phyloP scores from a whole-genome alignment of 2,113 vertebrate species.

The Amblyopsis rosae region DNA sequence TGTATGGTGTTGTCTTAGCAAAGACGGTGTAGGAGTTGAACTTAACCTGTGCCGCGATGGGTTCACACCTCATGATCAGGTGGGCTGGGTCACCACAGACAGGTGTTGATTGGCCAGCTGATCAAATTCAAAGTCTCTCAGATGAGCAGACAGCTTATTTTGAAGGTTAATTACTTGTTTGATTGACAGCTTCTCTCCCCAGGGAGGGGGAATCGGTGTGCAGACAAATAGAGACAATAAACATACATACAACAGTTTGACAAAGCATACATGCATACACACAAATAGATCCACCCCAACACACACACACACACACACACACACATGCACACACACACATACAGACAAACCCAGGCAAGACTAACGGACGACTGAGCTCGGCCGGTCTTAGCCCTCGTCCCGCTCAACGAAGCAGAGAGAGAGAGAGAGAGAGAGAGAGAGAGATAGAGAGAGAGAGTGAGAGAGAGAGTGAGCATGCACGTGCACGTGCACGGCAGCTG shows the following conservation, averaged over 20 bases:
- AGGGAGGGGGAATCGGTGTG: no score
- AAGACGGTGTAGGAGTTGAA: no score
- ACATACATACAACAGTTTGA: background rate
- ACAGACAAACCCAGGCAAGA: constrained; percentile 16
- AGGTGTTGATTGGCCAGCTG: constrained; percentile 48
- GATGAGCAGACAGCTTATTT: background rate
- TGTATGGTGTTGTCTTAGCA: no score
- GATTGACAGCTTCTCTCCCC: background rate
- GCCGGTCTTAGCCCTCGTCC: constrained; percentile 19
- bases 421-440: background rate
- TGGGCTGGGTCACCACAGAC: constrained; percentile 17
- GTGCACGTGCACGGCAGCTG: no score
- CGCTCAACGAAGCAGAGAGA: constrained; percentile 46
- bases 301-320: background rate
- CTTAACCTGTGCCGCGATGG: no score
- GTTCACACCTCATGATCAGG: constrained; percentile 1
- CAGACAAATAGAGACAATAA: background rate
- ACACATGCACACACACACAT: background rate
- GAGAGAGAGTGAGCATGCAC: constrained; percentile 1
- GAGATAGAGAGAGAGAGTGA: background rate
- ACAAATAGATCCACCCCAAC: background rate
- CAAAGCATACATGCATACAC: background rate
- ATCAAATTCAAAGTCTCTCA: constrained; percentile 10
- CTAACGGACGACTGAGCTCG: constrained; percentile 5
- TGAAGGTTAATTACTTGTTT: background rate